phyloP scores from a whole-genome alignment of 2,113 vertebrate species.

The Tachuris rubrigastra region DNA sequence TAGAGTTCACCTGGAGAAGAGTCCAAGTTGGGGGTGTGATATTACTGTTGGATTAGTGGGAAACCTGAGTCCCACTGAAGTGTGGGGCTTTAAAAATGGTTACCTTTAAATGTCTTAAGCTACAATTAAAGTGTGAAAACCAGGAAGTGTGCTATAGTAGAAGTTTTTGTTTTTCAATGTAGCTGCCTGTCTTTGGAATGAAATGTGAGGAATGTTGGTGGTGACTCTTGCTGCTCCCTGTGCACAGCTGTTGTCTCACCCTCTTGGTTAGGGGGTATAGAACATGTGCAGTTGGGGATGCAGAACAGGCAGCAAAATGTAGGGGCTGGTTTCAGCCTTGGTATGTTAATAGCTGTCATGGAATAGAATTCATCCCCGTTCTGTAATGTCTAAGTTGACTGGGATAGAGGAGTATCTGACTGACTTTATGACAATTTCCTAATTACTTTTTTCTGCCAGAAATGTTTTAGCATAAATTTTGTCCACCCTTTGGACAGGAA shows the following conservation, averaged over 20 bases:
- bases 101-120: background rate
- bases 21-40: background rate
- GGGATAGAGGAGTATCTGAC: background rate
- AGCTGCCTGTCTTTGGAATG: background rate
- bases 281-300: background rate
- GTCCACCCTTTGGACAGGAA: background rate
- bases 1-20: background rate
- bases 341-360: fast-evolving
- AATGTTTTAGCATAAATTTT: background rate
- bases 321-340: background rate
- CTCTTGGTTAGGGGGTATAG: background rate
- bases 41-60: background rate
- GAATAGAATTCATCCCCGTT: background rate
- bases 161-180: background rate
- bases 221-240: background rate
- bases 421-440: background rate
- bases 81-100: background rate
- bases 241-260: background rate
- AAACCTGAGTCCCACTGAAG: background rate
- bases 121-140: background rate
- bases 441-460: background rate
- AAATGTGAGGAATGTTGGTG: background rate
- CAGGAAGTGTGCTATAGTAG: background rate
- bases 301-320: background rate
- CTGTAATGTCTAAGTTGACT: background rate